Conservation (phyloP, 1,140 invertebrate genomes). For the Drosophila azteca region DNA sequence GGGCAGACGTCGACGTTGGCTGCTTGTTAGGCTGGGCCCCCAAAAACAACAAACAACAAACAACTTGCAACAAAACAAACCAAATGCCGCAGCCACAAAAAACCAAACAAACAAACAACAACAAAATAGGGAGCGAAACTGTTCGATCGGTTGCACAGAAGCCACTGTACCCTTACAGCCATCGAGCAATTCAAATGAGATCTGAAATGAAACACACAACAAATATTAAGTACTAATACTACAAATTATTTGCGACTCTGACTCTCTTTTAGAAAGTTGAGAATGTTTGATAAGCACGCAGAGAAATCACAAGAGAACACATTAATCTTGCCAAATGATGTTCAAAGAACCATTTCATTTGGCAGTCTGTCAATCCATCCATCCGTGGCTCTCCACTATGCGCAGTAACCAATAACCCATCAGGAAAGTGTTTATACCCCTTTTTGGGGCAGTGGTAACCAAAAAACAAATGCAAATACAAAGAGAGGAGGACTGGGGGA, state of each 20-base stretch:
- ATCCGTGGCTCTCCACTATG: too few species aligned
- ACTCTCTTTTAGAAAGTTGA: too few species aligned
- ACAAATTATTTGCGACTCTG: too few species aligned
- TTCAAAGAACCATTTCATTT: not conserved
- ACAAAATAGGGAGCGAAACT: conserved; percentile 37
- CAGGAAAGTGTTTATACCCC: conserved; percentile 14
- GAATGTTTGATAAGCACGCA: too few species aligned
- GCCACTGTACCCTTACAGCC: conserved; percentile 23
- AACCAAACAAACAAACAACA: conserved; percentile 40
- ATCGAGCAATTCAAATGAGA: too few species aligned
- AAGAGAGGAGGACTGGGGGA: conserved; percentile 23
- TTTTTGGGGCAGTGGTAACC: conserved; percentile 6
- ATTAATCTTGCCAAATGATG: not conserved
- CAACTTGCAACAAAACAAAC: conserved; percentile 72
- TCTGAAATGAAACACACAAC: too few species aligned
- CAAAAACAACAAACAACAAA: conserved; percentile 61
- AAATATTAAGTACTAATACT: too few species aligned
- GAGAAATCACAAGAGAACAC: too few species aligned
- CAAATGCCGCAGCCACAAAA: conserved; percentile 62
- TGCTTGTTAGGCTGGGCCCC: conserved; percentile 65
- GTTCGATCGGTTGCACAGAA: conserved; percentile 32
- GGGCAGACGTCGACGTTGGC: conserved; percentile 71
- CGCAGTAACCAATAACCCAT: too few species aligned
- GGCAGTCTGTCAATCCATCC: not conserved
- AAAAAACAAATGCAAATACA: conserved; percentile 53